These are phyloP conservation scores for Tuta absoluta DNA, from an alignment of 2,888 invertebrate species.

Conservation along the genomic window DNA sequence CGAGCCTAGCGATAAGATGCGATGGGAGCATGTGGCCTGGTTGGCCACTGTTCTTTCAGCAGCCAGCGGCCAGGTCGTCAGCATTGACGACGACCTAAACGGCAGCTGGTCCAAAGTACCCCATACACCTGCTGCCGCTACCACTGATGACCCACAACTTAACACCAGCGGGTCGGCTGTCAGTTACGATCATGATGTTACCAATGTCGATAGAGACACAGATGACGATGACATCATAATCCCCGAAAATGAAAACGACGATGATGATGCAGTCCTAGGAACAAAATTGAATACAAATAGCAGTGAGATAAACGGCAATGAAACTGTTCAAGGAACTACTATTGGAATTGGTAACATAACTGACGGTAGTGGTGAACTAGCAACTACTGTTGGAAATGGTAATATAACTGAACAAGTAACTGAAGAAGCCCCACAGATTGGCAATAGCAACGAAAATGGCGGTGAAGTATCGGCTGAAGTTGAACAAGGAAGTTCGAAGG, in stretches of 20 bases:
- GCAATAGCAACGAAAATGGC: conserved; percentile 9
- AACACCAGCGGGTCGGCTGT: background rate
- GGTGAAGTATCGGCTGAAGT: background rate
- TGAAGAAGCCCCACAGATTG: background rate
- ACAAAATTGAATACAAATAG: background rate
- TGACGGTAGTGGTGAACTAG: too few relatives aligned
- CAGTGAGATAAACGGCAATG: background rate
- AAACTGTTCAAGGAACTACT: background rate
- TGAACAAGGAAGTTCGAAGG: conserved; percentile 3
- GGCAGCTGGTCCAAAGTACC: background rate
- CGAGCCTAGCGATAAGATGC: conserved; percentile 9
- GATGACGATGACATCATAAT: background rate
- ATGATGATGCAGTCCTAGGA: background rate
- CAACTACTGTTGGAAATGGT: conserved; percentile 12
- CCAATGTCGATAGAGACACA: background rate
- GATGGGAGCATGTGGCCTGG: background rate
- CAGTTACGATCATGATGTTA: background rate
- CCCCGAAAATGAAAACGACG: background rate
- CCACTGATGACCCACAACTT: background rate
- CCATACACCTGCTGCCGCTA: background rate
- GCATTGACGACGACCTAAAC: background rate
- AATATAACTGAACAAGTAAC: background rate
- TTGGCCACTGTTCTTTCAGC: background rate
- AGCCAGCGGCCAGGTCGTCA: background rate
- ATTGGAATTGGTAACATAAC: too few relatives aligned